A percentile compares a stretch with the other conserved stretches of the same genome.
These are phyloP conservation scores for Morpho helenor DNA, from an alignment of 2,888 invertebrate species.

Conservation along the genomic window DNA sequence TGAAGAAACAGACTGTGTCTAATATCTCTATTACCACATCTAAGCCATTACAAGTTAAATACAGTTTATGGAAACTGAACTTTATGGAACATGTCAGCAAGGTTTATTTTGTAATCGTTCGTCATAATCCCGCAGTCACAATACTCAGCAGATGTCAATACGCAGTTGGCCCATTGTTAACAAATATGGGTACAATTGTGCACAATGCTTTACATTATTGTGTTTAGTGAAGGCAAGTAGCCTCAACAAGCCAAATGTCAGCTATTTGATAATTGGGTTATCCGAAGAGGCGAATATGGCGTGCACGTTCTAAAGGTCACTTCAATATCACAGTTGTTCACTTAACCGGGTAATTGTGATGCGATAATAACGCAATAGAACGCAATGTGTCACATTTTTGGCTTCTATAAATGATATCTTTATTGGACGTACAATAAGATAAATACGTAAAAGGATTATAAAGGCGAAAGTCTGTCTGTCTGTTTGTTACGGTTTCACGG, in stretches of 20 bases:
- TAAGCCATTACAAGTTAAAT: not conserved
- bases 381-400: constrained; percentile 8
- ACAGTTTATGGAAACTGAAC: not conserved
- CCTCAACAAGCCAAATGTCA: constrained; percentile 64
- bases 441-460: no score
- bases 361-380: constrained; percentile 18
- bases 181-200: constrained; percentile 71
- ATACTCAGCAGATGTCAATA: constrained; percentile 60
- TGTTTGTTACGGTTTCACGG: no score
- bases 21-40: not conserved
- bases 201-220: constrained; percentile 67
- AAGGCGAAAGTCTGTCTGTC: no score
- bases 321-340: constrained; percentile 21
- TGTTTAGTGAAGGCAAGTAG: constrained; percentile 59
- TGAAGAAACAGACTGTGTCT: no score
- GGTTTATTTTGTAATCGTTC: not conserved
- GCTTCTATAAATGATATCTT: no score
- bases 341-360: constrained; percentile 15
- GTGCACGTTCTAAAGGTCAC: constrained; percentile 31
- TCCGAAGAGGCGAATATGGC: constrained; percentile 42
- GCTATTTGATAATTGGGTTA: constrained; percentile 66
- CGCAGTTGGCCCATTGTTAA: constrained; percentile 64
- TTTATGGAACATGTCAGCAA: not conserved
- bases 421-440: no score
- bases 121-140: not conserved